Conservation (phyloP, 2,797 vertebrate species). For the Clarias platycephalus region DNA sequence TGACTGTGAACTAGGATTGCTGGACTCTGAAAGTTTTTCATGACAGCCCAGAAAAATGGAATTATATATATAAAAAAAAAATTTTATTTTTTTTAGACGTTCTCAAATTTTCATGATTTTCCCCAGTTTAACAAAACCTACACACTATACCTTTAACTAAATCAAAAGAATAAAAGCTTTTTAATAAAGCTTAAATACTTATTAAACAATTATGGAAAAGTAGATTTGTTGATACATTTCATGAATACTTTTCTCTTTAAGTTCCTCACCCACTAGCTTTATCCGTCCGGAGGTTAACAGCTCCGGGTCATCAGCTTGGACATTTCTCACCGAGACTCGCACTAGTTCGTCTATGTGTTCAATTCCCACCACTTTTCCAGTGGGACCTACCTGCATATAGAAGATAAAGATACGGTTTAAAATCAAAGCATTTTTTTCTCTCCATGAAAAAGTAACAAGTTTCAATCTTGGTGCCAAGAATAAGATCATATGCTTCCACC, state of each 20-base stretch:
- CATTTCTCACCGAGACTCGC: slow-evolving; percentile 77
- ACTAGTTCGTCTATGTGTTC: slow-evolving; percentile 90
- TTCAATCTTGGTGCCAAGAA: not conserved
- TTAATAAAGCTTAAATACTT: not conserved
- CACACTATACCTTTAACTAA: not conserved
- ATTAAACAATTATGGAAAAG: not conserved
- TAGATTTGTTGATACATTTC: slow-evolving; percentile 2
- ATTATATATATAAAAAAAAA: not conserved
- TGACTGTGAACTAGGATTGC: not conserved
- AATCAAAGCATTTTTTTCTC: not conserved
- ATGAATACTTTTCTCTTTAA: not conserved
- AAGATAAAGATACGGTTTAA: not conserved
- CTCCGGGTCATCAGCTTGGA: slow-evolving; percentile 79
- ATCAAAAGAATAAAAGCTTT: not conserved
- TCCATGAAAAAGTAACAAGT: not conserved
- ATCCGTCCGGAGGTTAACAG: slow-evolving; percentile 82
- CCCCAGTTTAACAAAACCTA: not conserved
- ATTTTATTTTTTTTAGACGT: too few species aligned
- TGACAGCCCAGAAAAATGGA: not conserved
- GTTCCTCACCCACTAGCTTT: slow-evolving; percentile 78
- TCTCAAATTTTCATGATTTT: not conserved
- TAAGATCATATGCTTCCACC: not conserved
- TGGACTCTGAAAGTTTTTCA: not conserved
- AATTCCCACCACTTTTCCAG: slow-evolving; percentile 83
- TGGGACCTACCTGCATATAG: slow-evolving; percentile 74